phyloP scores from a whole-genome alignment of 2,113 vertebrate genomes.

The Melanerpes aurifrons region DNA sequence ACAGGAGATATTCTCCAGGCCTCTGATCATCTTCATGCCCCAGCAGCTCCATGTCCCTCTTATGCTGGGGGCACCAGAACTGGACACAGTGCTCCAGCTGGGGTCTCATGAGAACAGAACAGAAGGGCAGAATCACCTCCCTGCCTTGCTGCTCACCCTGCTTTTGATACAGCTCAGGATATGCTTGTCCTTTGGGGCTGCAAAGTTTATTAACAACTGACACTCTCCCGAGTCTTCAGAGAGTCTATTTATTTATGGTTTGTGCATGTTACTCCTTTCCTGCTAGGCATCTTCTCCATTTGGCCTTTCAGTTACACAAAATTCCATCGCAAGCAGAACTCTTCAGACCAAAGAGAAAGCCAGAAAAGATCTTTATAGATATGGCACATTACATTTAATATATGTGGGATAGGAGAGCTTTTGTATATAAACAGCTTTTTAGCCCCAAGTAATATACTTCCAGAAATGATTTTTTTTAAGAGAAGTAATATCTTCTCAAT shows the following conservation, averaged over 20 bases:
- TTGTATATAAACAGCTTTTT: constrained; percentile 13
- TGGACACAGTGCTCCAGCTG: no score
- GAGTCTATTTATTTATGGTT: neutral
- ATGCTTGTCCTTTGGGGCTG: no score
- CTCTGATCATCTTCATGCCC: no score
- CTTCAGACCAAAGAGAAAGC: constrained; percentile 17
- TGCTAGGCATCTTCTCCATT: neutral
- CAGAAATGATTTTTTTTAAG: neutral
- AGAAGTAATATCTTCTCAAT: neutral
- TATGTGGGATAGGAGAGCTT: neutral
- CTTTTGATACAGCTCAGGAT: no score
- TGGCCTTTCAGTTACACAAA: constrained; percentile 6
- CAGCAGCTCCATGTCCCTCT: no score
- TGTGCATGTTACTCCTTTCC: neutral
- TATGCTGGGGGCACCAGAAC: no score
- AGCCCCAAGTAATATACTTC: neutral
- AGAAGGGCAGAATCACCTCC: no score
- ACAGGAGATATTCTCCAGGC: no score
- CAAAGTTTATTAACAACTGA: no score
- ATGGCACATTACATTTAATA: neutral
- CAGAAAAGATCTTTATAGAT: neutral
- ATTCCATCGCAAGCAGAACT: neutral
- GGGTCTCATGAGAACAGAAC: no score
- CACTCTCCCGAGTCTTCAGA: neutral
- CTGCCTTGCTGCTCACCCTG: no score